Conservation (phyloP, 2,797 vertebrate species). For the Antennarius maculatus region DNA sequence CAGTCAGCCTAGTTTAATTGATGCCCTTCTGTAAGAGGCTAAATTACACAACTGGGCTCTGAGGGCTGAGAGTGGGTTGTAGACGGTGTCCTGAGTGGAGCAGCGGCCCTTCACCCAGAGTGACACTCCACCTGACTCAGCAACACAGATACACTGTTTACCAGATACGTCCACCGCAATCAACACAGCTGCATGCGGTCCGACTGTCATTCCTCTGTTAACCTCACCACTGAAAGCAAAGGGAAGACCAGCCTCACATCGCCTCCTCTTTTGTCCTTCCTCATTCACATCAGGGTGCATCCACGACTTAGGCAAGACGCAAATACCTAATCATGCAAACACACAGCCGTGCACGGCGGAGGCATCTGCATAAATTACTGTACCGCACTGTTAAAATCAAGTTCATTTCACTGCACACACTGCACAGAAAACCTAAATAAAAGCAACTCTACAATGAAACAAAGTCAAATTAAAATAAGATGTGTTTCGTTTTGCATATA, state of each 20-base stretch:
- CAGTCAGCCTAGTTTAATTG: slow-evolving; percentile 52
- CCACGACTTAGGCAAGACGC: slow-evolving; percentile 21
- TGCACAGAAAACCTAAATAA: slow-evolving; percentile 17
- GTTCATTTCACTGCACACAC: slow-evolving; percentile 11
- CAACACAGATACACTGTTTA: slow-evolving; percentile 67
- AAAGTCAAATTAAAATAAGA: not conserved
- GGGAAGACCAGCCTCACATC: not conserved
- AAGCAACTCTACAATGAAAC: slow-evolving; percentile 24
- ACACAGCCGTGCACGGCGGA: slow-evolving; percentile 5
- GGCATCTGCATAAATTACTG: slow-evolving; percentile 27
- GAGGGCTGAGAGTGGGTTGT: slow-evolving; percentile 63
- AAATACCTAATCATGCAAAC: slow-evolving; percentile 10
- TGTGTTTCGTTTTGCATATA: not conserved
- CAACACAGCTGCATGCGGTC: slow-evolving; percentile 62
- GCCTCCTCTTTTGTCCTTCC: slow-evolving; percentile 42
- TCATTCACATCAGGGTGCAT: slow-evolving; percentile 44
- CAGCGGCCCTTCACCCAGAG: slow-evolving; percentile 62
- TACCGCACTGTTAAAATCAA: slow-evolving; percentile 15
- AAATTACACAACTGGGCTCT: slow-evolving; percentile 60
- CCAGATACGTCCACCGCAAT: slow-evolving; percentile 74
- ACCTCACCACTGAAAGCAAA: slow-evolving; percentile 39
- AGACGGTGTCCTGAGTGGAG: slow-evolving; percentile 70
- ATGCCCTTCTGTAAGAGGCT: slow-evolving; percentile 60
- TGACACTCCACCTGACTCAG: slow-evolving; percentile 78
- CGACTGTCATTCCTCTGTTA: slow-evolving; percentile 52